These are phyloP conservation scores for Hydrotaea diabolus DNA, from an alignment of 2,888 invertebrate genomes.

Conservation along the genomic window DNA sequence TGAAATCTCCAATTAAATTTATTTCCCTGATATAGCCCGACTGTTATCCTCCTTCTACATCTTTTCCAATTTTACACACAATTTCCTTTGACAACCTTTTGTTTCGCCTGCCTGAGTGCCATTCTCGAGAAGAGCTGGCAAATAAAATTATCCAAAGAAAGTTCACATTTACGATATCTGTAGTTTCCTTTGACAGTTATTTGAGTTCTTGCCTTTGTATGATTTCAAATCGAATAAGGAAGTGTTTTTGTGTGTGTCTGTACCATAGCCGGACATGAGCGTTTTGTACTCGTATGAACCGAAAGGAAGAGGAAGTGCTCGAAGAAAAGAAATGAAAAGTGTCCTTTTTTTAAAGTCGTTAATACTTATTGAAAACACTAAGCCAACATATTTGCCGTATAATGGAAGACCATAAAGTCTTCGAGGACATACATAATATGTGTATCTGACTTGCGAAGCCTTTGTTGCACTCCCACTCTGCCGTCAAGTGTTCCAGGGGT, in stretches of 20 bases:
- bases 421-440: background rate
- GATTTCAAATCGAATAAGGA: background rate
- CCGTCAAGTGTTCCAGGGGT: too few relatives aligned
- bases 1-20: conserved; percentile 34
- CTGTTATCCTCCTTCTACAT: background rate
- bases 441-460: background rate
- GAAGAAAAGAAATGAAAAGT: background rate
- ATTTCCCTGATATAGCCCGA: background rate
- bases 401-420: background rate
- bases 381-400: background rate
- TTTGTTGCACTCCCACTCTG: background rate
- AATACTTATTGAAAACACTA: background rate
- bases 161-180: conserved; percentile 41
- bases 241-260: background rate
- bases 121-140: background rate
- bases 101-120: background rate
- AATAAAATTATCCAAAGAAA: conserved; percentile 18
- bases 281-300: background rate
- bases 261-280: too few relatives aligned
- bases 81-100: conserved; percentile 31
- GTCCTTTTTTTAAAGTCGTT: background rate
- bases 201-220: background rate
- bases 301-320: background rate
- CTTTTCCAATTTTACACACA: conserved; percentile 29
- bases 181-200: conserved; percentile 32